Percentiles rank a stretch among this genome's conserved stretches.
phyloP scores from a whole-genome alignment of 1,140 invertebrate genomes.

The Sarcophaga bullata region DNA sequence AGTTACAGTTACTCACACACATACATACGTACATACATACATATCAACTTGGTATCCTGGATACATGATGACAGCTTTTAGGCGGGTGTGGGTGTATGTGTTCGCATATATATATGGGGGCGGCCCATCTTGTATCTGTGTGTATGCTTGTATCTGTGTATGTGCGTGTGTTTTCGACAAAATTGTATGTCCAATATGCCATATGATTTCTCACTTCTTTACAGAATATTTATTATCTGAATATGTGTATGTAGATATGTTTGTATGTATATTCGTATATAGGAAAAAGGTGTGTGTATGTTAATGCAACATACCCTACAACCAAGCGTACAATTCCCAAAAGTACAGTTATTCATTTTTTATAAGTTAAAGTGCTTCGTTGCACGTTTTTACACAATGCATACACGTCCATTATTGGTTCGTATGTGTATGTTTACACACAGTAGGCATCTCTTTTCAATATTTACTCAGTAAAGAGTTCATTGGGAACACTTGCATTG shows the following conservation, averaged over 20 bases:
- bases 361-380: slow-evolving; percentile 17
- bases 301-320: neutral
- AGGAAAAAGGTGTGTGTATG: neutral
- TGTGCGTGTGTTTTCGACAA: neutral
- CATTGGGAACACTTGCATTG: too few relatives aligned
- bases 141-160: neutral
- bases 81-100: neutral
- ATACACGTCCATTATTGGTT: neutral
- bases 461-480: neutral
- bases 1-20: too few relatives aligned
- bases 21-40: too few relatives aligned
- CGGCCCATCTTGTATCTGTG: too few relatives aligned
- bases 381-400: neutral
- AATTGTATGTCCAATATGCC: neutral
- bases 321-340: slow-evolving; percentile 18
- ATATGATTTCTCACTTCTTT: neutral
- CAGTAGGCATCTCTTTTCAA: neutral
- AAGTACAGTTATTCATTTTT: slow-evolving; percentile 38
- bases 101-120: neutral
- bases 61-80: too few relatives aligned
- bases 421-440: neutral
- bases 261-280: neutral
- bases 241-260: neutral
- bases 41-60: too few relatives aligned
- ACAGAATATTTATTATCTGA: too few relatives aligned